Evolutionary conservation across 2,797 vertebrate species (phyloP).

Genomic region (Chaunax sp.): DNA sequence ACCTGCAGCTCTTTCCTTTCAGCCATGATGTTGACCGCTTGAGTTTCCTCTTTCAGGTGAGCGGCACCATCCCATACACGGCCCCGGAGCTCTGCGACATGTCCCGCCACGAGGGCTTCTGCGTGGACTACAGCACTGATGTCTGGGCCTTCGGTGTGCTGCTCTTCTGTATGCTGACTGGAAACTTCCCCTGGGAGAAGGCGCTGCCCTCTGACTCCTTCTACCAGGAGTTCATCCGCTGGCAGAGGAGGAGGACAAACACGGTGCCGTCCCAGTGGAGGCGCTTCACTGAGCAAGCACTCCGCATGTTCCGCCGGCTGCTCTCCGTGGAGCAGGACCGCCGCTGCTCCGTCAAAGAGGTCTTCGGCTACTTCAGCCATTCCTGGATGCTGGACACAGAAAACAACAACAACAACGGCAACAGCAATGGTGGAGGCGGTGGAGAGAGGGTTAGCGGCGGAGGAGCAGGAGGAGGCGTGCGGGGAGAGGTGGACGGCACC

Average conservation of each 20-base stretch:
- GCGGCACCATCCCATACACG: slow-evolving; percentile 89
- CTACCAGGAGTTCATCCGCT: slow-evolving; percentile 88
- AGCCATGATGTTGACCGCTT: neutral
- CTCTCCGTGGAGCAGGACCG: slow-evolving; percentile 85
- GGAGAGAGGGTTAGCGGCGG: slow-evolving; percentile 52
- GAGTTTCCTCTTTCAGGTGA: slow-evolving; percentile 70
- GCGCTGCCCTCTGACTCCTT: slow-evolving; percentile 86
- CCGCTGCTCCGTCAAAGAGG: slow-evolving; percentile 87
- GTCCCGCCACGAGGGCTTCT: slow-evolving; percentile 86
- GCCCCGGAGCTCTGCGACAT: slow-evolving; percentile 88
- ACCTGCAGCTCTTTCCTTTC: rapidly evolving
- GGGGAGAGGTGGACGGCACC: slow-evolving; percentile 61
- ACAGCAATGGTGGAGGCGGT: slow-evolving; percentile 14
- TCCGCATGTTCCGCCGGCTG: slow-evolving; percentile 87
- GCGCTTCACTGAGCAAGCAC: slow-evolving; percentile 86
- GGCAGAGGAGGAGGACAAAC: slow-evolving; percentile 83
- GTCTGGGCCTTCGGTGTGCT: slow-evolving; percentile 90
- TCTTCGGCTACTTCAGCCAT: slow-evolving; percentile 86
- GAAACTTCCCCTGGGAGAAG: slow-evolving; percentile 91
- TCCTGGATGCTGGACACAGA: slow-evolving; percentile 87
- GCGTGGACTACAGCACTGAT: slow-evolving; percentile 88
- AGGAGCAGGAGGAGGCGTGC: slow-evolving; percentile 46
- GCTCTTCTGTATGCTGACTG: slow-evolving; percentile 90
- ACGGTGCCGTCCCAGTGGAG: slow-evolving; percentile 87
- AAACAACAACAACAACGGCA: slow-evolving; percentile 69